These are phyloP conservation scores for Loriculus beryllinus DNA, from an alignment of 2,797 vertebrate species.

Conservation along the genomic window DNA sequence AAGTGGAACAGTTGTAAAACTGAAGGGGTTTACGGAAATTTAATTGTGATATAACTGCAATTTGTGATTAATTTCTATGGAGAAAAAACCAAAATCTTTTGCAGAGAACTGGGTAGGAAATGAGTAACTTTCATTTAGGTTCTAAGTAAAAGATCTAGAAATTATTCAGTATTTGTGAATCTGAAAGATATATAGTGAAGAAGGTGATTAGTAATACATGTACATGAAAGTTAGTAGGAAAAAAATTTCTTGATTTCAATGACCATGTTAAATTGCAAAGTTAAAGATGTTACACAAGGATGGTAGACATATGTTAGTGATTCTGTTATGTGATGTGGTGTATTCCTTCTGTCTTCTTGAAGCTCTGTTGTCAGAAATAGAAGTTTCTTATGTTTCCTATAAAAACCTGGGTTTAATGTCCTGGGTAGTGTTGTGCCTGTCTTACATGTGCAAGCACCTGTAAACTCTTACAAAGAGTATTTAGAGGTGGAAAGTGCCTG, in stretches of 20 bases:
- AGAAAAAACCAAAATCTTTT: background rate
- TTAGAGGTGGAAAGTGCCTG: background rate
- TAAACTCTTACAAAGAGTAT: background rate
- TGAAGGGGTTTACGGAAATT: background rate
- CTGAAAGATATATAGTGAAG: background rate
- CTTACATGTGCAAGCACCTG: background rate
- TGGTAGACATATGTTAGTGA: background rate
- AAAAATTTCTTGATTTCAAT: background rate
- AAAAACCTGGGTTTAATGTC: background rate
- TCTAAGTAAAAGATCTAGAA: background rate
- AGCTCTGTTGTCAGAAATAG: background rate
- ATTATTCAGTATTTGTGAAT: background rate
- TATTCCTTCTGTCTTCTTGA: background rate
- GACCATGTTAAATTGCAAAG: background rate
- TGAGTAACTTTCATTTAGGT: background rate
- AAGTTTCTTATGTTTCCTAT: background rate
- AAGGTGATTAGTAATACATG: background rate
- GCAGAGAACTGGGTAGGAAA: background rate
- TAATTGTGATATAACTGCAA: background rate
- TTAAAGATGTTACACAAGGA: background rate
- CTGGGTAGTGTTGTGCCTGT: rapidly evolving
- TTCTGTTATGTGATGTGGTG: background rate
- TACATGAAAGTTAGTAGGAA: background rate
- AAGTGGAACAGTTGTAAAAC: background rate
- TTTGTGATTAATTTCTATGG: background rate